phyloP scores from a whole-genome alignment of 2,113 vertebrate species.

The Sander lucioperca region DNA sequence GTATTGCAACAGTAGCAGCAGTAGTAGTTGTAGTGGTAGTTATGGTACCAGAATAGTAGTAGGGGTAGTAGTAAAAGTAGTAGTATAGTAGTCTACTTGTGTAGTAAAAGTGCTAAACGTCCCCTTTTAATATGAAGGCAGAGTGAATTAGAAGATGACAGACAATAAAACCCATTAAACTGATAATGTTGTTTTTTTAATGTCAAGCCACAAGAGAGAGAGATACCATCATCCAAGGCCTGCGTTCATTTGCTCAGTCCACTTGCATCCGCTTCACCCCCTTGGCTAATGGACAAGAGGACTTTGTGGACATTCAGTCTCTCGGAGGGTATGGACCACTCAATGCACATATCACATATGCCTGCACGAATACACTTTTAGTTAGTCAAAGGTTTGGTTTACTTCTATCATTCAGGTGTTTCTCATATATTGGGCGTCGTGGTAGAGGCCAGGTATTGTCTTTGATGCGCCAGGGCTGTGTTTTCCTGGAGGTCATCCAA shows the following conservation, averaged over 20 bases:
- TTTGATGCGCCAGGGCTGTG: conserved; percentile 64
- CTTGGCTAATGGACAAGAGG: background rate
- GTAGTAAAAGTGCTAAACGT: no score
- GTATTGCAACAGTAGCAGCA: no score
- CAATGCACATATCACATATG: background rate
- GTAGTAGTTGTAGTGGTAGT: no score
- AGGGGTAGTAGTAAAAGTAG: no score
- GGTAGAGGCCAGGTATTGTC: conserved; percentile 72
- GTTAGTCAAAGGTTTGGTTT: no score
- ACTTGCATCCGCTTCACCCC: conserved; percentile 80
- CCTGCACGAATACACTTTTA: background rate
- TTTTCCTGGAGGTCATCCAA: conserved; percentile 62
- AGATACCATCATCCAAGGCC: conserved; percentile 14
- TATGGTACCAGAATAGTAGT: no score
- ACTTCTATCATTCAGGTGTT: conserved; percentile 73
- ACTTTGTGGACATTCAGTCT: conserved; percentile 80
- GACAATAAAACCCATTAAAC: background rate
- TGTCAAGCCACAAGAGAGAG: conserved; percentile 62
- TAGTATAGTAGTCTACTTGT: no score
- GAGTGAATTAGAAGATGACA: no score
- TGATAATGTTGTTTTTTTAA: background rate
- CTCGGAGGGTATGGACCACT: conserved; percentile 63
- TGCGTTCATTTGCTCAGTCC: conserved; percentile 65
- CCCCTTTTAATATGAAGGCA: no score
- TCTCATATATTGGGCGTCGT: conserved; percentile 71